Evolutionary conservation across 2,888 invertebrate genomes (phyloP), one percentile per base, ranked within the genome.

Genomic region (Phengaris arion): DNA sequence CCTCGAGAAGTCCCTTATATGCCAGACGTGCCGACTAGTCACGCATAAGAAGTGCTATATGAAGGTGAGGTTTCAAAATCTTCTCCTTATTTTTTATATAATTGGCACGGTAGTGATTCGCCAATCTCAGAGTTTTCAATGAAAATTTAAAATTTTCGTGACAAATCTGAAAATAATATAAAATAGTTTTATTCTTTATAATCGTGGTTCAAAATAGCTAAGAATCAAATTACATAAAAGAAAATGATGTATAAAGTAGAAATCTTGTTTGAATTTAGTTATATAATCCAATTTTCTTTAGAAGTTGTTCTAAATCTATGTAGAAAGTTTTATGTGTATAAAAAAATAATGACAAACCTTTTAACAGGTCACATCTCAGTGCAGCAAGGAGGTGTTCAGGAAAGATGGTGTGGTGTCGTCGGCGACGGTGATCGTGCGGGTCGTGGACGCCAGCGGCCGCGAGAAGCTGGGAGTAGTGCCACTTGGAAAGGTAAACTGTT

Each of bases 21-120:
- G 95, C 83, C 95, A 95, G 84, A 95, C 94, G 48, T 99, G 99
- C 92, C 98, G 97, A 88, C 94, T 98, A 81, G 98, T 98, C 2
- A 98, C 98, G 85, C 99, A 99, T 92, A 98, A 98, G 89, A 98
- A 98, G 90, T 99, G 99, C 89, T 97, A 97, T 85, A 94, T 94
- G 80, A 97, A 96, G 92, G 96, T 97, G 64, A 64, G 35, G 6
- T 35, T 12, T 15, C 7, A 35, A 22, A 12, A 7, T 52, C 48
- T 35, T 54, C 52, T 13, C 12, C 0, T 48, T 48, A 5, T 48
- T 48, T 48, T 48, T 7, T 48, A 48, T 68, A 68, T 45, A 6
- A 8, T 2, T n/a, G 9, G 35, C 12, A 45, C 35, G 45, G 13
- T 68, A 9, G 10, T 52, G 9, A 8, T 52, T 52, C 8, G 12